phyloP scores from a whole-genome alignment of 2,113 vertebrate species.

The Ciconia boyciana region DNA sequence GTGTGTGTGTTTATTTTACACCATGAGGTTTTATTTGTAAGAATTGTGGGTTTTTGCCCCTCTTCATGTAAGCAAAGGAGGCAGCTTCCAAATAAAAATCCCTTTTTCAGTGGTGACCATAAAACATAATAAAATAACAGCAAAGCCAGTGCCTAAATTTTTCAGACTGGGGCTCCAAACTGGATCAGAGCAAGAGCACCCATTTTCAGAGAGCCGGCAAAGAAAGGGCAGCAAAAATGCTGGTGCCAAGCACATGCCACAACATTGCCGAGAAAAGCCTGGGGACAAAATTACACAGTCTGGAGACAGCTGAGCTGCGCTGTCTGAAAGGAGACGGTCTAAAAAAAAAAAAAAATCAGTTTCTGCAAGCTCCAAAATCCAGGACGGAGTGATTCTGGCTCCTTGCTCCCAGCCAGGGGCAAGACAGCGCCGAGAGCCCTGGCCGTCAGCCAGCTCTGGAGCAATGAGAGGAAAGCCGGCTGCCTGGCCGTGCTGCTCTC shows the following conservation, averaged over 20 bases:
- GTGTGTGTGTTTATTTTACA: neutral
- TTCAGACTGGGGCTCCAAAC: neutral
- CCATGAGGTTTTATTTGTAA: neutral
- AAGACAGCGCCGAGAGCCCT: neutral
- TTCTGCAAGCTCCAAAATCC: neutral
- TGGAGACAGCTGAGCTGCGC: neutral
- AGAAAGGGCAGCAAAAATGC: neutral
- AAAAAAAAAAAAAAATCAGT: neutral
- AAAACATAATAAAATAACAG: neutral
- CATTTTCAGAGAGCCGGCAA: neutral
- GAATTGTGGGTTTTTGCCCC: neutral
- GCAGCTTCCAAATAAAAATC: neutral
- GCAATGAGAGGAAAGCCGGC: neutral
- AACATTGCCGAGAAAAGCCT: neutral
- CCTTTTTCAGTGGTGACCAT: neutral
- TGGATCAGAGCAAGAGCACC: neutral
- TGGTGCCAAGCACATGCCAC: neutral
- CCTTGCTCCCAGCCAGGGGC: neutral
- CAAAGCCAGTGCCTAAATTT: neutral
- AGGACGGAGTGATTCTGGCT: neutral
- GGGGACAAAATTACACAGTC: neutral
- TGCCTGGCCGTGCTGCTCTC: accelerated
- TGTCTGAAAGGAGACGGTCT: neutral
- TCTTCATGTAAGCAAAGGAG: neutral
- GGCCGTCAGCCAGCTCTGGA: neutral